Evolutionary conservation across 2,797 vertebrate species (phyloP), one percentile per base, ranked within the genome.

Genomic region (Toxotes lorentzi): DNA sequence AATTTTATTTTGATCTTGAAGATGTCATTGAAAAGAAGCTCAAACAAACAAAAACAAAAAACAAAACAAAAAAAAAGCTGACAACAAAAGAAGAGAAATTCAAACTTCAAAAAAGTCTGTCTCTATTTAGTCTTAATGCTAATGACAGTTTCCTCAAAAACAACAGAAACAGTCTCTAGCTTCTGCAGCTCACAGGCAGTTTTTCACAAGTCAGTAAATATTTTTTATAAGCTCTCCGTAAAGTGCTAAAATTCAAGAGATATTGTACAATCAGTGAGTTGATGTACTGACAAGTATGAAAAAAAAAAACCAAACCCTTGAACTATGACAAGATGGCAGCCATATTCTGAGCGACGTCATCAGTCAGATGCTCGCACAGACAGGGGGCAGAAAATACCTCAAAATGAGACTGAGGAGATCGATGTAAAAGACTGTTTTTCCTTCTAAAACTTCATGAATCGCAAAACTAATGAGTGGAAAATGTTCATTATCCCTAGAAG

Each of bases 1-100:
- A 61, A 81, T 63, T 60, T 57, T 0, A 65, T 60, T 82, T 68
- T 50, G 38, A 35, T 40, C 38, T 12, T 35, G 27, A 48, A 27
- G 17, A 56, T 5, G 4, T 19, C 4, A 13, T 21, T 76, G 48
- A 61, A 68, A 80, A 68, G 12, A 57, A 47, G 3, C 48, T 51
- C 19, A 24, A 67, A 35, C n/a, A 32, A 70, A 67, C 4, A 14
- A 10, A 66, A 69, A 21, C 27, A 43, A 47, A 14, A 70, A 38
- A 7, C 1, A 35, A 47, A 61, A 14, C 2, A 50, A 34, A 38
- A 34, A 43, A 24, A 32, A 53, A 30, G 14, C 4, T 13, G 41
- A 34, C 19, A 53, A 65, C 19, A 48, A 53, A 17, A 58, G 62
- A 21, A 27, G n/a, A 19, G 34, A 53, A 76, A 73, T 60, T 57